Percentiles rank a stretch among this genome's conserved stretches.
phyloP scores from a whole-genome alignment of 1,140 invertebrate species.

The Akabosia matsudoensis region DNA sequence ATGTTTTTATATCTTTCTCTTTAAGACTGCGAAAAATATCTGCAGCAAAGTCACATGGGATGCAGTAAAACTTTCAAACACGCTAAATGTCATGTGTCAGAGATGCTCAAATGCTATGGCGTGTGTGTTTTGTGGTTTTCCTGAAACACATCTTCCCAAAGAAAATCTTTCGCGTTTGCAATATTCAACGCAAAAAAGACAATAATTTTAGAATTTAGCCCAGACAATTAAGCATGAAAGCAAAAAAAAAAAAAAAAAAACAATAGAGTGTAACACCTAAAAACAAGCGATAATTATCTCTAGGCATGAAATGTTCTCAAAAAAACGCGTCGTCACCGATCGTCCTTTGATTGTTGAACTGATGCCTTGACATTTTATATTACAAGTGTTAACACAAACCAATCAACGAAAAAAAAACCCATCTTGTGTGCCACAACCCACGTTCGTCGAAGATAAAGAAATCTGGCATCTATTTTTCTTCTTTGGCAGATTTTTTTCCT shows the following conservation, averaged over 20 bases:
- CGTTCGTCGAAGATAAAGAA: neutral
- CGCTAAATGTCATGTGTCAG: neutral
- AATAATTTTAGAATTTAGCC: neutral
- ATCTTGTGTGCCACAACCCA: neutral
- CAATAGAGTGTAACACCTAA: neutral
- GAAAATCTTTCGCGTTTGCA: no score
- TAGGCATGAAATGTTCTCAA: no score
- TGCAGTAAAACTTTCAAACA: neutral
- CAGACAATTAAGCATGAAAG: neutral
- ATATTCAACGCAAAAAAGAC: neutral
- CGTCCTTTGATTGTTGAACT: no score
- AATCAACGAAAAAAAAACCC: no score
- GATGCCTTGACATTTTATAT: neutral
- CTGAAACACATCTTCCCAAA: neutral
- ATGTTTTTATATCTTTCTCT: no score
- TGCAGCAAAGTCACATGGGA: neutral
- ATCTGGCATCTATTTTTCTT: neutral
- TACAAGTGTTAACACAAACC: neutral
- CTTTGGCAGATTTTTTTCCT: neutral
- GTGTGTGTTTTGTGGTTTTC: neutral
- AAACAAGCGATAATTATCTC: neutral
- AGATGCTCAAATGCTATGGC: no score
- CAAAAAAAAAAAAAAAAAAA: neutral
- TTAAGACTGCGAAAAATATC: neutral
- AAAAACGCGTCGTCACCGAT: no score